Base-by-base conservation (phyloP, 2,888 invertebrate genomes). In the Chouioia cunea region DNA sequence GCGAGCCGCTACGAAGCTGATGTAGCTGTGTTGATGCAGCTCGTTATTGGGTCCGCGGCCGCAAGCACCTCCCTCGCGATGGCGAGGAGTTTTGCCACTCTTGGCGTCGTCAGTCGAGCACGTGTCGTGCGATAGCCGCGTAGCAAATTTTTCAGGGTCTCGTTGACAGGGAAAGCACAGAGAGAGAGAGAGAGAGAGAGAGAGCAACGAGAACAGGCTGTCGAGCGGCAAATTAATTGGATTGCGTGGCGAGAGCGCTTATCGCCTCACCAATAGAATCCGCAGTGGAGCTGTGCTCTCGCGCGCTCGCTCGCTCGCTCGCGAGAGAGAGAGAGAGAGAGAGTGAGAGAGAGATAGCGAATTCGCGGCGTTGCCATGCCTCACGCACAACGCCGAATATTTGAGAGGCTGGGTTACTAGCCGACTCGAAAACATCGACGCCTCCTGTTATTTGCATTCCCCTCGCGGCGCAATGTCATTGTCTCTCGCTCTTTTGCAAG, bases 391-490 rank as follows among this genome's bases (percentile, higher is more conserved):
- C 81, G 82, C 82, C 82, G 82, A 84, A 84, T 85, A 84, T 84
- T 85, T 83, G 80, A 84, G 27, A 46, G n/a, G 56, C 57, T 43
- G 57, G 46, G 75, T 81, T 85, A 85, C 83, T 83, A 83, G 79
- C 83, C 83, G 74, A 77, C 79, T 82, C 78, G 79, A 85, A 85
- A 85, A 84, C 84, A 84, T 84, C 79, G 79, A 78, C 80, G 80
- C 82, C 80, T 81, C 80, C 79, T 79, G 78, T 80, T 83, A 82
- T 83, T 83, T 83, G 81, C 82, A 83, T 83, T 83, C 80, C 81
- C 81, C 80, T 79, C 78, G 78, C 78, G 76, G 77, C 75, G 72
- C 77, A 76, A 76, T 77, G 75, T 77, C 77, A 77, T 77, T 78
- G 76, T 77, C 76, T 76, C 16, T 27, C 4, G 3, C 16, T 14